These are phyloP conservation scores for Ruditapes philippinarum DNA, from an alignment of 1,140 invertebrate genomes.

Conservation along the genomic window DNA sequence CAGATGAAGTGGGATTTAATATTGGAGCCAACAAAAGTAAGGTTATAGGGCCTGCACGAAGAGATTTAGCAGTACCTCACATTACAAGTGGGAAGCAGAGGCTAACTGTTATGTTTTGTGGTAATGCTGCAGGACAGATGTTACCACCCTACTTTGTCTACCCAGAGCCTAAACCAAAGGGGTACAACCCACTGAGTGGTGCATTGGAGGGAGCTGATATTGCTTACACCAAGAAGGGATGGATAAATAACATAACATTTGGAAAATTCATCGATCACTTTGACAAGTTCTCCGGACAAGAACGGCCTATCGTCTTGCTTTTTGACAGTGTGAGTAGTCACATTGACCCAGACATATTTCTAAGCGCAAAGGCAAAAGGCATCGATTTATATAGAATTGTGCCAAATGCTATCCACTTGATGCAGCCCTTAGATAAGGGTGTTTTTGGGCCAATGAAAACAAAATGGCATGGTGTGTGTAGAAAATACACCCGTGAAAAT, in stretches of 20 bases:
- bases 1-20: neutral
- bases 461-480: constrained; percentile 14
- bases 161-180: neutral
- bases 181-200: neutral
- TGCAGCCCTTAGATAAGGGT: constrained; percentile 60
- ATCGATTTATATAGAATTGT: constrained; percentile 62
- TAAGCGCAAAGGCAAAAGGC: neutral
- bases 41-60: neutral
- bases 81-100: neutral
- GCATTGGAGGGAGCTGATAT: neutral
- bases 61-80: neutral
- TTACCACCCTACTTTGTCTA: neutral
- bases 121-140: neutral
- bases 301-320: constrained; percentile 48
- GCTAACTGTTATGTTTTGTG: neutral
- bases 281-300: neutral
- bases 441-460: neutral
- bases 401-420: constrained; percentile 58
- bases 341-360: neutral
- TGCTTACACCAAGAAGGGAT: neutral
- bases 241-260: neutral
- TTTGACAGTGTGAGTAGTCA: constrained; percentile 11
- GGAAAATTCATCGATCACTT: neutral
- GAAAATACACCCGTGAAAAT: constrained; percentile 31
- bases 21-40: neutral